Conservation (phyloP, 1,140 invertebrate genomes). For the Camponotus pennsylvanicus region DNA sequence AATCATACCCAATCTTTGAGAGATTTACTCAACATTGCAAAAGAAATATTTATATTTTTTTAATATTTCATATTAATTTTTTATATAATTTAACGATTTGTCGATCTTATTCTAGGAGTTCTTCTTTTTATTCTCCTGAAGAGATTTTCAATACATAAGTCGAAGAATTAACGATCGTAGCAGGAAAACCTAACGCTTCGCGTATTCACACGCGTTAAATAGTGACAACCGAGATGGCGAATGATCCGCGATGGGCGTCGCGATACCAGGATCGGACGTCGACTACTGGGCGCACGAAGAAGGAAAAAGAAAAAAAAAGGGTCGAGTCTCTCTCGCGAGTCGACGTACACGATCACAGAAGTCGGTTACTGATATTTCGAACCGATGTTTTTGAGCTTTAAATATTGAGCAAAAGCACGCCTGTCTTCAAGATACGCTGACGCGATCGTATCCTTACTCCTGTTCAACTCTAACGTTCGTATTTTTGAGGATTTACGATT, state of each 20-base stretch:
- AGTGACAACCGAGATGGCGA: slow-evolving; percentile 43
- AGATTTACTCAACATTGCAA: not conserved
- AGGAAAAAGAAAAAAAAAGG: not conserved
- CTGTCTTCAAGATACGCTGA: slow-evolving; percentile 16
- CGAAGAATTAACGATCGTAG: not conserved
- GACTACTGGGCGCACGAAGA: not conserved
- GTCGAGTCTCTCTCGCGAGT: slow-evolving; percentile 27
- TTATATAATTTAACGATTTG: not conserved
- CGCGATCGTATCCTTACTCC: slow-evolving; percentile 13
- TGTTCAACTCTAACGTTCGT: not conserved
- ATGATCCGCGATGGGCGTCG: slow-evolving; percentile 15
- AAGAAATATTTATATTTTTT: not conserved
- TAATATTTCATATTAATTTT: not conserved
- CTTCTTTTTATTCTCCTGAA: too few relatives aligned
- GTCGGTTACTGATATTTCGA: slow-evolving; percentile 43
- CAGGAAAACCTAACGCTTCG: not conserved
- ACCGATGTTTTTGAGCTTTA: slow-evolving; percentile 51
- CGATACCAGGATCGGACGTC: not conserved
- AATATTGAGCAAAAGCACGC: slow-evolving; percentile 51
- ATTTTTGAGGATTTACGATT: not conserved
- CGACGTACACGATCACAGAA: slow-evolving; percentile 50
- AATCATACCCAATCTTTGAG: not conserved
- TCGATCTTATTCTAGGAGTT: not conserved
- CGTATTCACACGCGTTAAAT: slow-evolving; percentile 48
- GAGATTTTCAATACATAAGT: not conserved